Percentiles rank a stretch among this genome's conserved stretches.
Evolutionary conservation across 1,140 invertebrate genomes (phyloP).

Genomic region (Gerris buenoi): DNA sequence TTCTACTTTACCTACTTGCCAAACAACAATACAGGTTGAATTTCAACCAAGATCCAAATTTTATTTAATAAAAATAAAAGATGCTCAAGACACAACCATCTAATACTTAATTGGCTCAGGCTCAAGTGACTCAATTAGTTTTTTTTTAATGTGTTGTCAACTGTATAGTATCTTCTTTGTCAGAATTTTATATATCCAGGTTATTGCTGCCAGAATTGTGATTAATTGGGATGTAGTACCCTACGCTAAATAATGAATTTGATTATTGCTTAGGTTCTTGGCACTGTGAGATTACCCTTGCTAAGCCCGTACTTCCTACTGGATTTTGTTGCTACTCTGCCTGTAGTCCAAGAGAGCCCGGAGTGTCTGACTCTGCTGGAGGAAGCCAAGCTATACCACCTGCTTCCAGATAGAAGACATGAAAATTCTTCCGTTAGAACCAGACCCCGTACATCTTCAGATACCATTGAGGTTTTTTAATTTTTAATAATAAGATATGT

Average conservation of each 20-base stretch:
- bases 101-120: no score
- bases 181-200: no score
- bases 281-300: slow-evolving; percentile 38
- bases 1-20: no score
- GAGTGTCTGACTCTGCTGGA: slow-evolving; percentile 32
- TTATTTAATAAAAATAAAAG: no score
- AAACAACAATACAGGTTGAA: no score
- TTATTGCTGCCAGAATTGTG: no score
- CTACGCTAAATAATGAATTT: not conserved
- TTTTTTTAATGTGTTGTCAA: no score
- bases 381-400: slow-evolving; percentile 37
- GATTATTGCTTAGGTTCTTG: slow-evolving; percentile 30
- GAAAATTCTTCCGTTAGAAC: slow-evolving; percentile 29
- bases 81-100: no score
- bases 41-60: no score
- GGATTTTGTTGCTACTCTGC: slow-evolving; percentile 35
- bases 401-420: slow-evolving; percentile 34
- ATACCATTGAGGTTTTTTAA: slow-evolving; percentile 25
- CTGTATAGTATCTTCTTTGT: no score
- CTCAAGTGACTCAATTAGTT: no score
- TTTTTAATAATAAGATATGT: no score
- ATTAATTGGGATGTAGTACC: not conserved
- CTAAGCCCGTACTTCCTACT: slow-evolving; percentile 43
- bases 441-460: slow-evolving; percentile 28
- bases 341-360: slow-evolving; percentile 28